Evolutionary conservation across 2,888 invertebrate genomes (phyloP).

Genomic region (Lasioglossum oenotherae): DNA sequence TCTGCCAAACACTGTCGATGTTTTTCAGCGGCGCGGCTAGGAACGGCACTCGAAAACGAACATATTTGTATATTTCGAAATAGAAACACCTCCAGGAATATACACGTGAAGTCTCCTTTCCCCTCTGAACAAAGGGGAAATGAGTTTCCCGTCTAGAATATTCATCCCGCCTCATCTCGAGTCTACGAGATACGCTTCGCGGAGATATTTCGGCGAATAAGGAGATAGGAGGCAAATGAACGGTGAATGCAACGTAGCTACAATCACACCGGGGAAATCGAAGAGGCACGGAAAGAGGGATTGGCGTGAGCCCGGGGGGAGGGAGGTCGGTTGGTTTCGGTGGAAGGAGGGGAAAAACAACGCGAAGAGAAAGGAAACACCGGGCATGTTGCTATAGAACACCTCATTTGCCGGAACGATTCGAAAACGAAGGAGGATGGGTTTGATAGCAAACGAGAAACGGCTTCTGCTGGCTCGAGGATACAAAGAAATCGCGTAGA

Average conservation of each 20-base stretch:
- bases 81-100: conserved; percentile 13
- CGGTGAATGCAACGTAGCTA: conserved; percentile 48
- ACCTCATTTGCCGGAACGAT: conserved; percentile 62
- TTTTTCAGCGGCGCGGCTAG: neutral
- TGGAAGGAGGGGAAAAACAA: conserved; percentile 47
- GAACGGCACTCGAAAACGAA: conserved; percentile 1
- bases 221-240: conserved; percentile 66
- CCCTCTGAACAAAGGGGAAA: conserved; percentile 43
- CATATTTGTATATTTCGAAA: conserved; percentile 10
- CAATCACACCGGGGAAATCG: conserved; percentile 62
- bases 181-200: conserved; percentile 41
- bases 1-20: conserved; percentile 8
- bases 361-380: conserved; percentile 38
- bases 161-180: conserved; percentile 59
- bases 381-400: conserved; percentile 33
- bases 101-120: conserved; percentile 22
- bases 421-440: conserved; percentile 43
- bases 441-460: conserved; percentile 60
- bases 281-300: conserved; percentile 41
- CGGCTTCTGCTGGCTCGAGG: conserved; percentile 23
- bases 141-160: conserved; percentile 58
- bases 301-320: neutral
- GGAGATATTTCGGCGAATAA: conserved; percentile 61
- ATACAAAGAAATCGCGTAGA: conserved; percentile 44
- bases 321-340: neutral